A percentile compares a stretch with the other conserved stretches of the same genome.
phyloP scores from a whole-genome alignment of 2,113 vertebrate species.

The human region GRCh38 chr3:162344001-162344500 shows the following conservation, averaged over 20 bases:
- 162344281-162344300: constrained; percentile 8
- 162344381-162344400: neutral
- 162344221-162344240: constrained; percentile 50
- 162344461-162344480: neutral
- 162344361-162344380: constrained; percentile 27
- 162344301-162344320: constrained; percentile 69
- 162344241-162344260: constrained; percentile 53
- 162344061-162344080: neutral
- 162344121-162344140: constrained; percentile 43
- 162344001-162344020: constrained; percentile 36
- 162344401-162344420: neutral
- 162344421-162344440: neutral
- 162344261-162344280: neutral
- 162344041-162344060: constrained; percentile 51
- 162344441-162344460: neutral
- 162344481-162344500: neutral
- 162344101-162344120: neutral
- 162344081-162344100: constrained; percentile 60
- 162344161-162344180: constrained; percentile 26
- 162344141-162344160: neutral
- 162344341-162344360: constrained; percentile 55
- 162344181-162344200: neutral
- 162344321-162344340: constrained; percentile 49
- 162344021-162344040: constrained; percentile 64
- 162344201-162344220: constrained; percentile 48